phyloP scores from a whole-genome alignment of 1,140 invertebrate genomes.

The Drosophila tropicalis region DNA sequence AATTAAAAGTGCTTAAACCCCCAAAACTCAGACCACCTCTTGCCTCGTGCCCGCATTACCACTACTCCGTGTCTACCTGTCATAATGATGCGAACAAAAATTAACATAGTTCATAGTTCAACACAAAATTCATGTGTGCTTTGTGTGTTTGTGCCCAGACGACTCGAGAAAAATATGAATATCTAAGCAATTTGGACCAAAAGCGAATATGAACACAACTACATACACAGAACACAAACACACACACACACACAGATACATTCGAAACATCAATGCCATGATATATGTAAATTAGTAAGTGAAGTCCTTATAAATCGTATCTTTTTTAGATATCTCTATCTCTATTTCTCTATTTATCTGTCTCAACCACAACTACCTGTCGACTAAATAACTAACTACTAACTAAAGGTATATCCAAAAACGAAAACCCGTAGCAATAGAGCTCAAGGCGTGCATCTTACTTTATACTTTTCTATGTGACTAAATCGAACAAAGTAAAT shows the following conservation, averaged over 20 bases:
- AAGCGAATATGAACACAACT: constrained; percentile 21
- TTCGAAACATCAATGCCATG: neutral
- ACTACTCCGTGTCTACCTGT: neutral
- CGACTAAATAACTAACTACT: constrained; percentile 33
- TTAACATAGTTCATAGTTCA: constrained; percentile 8
- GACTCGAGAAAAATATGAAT: constrained; percentile 19
- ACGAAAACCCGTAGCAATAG: neutral
- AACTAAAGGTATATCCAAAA: constrained; percentile 19
- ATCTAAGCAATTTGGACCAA: constrained; percentile 75
- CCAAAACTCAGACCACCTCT: constrained; percentile 18
- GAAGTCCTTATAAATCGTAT: constrained; percentile 4
- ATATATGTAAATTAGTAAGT: constrained; percentile 13
- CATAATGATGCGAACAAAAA: neutral
- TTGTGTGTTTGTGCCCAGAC: constrained; percentile 46
- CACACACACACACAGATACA: neutral
- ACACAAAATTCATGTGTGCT: constrained; percentile 24
- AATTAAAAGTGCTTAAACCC: constrained; percentile 54
- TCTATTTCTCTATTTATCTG: neutral
- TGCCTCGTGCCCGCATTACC: neutral
- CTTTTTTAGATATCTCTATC: neutral
- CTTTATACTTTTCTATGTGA: constrained; percentile 55
- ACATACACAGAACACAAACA: constrained; percentile 23
- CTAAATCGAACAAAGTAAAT: constrained; percentile 18
- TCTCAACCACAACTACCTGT: constrained; percentile 59
- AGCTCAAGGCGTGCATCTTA: constrained; percentile 31